Evolutionary conservation across 1,140 invertebrate species (phyloP), one percentile per base, ranked within the genome.

Genomic region (Brachionus calyciflorus): DNA sequence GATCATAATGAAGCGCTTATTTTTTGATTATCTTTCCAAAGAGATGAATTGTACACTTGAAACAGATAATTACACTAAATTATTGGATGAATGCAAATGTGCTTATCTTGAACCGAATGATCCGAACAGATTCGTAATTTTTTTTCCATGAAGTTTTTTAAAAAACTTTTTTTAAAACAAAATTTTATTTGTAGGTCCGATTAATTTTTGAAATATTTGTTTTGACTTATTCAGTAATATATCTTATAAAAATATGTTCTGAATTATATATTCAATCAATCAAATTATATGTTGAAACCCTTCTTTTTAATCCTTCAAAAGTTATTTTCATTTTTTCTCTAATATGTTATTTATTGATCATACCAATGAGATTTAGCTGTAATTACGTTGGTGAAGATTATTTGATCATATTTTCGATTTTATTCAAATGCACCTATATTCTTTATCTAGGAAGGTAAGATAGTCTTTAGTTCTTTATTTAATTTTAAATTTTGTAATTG

Each of bases 381-480:
- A 73, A 49, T 41, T 28, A 49, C 5, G 10, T 24, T 49, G 69
- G 69, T 14, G 69, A 73, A 55, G 69, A 73, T 26, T 33, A 40
- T 19, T 24, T 73, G 12, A 21, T 73, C 51, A 26, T 73, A 10
- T 40, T 73, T 9, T 73, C 69, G n/a, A 73, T 73, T 26, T 19
- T 51, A 51, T 73, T 73, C 44, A 73, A 73, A 73, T 33, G 21
- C 3, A 28, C 30, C 12, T 73, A 51, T 21, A 73, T 98, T 85
- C 87, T 99, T 14, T 98, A 97, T 85, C 98, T 97, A 84, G 98
- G 95, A 86, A 89, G 93, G 93, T 93, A 83, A 80, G 5, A 10
- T 3, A 12, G 30, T n/a, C 14, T 48, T 19, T 30, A 26, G 9
- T 48, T n/a, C 24, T 78, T 63, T 17, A 78, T 79, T 82, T 85